Evolutionary conservation across 2,113 vertebrate genomes (phyloP).

Genomic region (Epinephelus fuscoguttatus): DNA sequence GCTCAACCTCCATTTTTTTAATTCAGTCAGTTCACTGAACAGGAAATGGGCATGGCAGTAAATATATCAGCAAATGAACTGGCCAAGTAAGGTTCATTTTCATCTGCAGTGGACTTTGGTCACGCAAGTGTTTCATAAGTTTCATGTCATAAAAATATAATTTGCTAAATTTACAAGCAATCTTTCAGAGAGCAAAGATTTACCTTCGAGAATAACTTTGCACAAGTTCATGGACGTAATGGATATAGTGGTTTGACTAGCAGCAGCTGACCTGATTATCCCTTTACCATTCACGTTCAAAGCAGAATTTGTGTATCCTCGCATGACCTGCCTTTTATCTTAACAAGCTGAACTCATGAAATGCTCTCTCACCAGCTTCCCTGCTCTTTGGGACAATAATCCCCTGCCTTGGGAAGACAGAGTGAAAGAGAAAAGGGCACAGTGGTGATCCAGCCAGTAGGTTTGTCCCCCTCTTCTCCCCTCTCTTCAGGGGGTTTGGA

Average conservation of each 20-base stretch:
- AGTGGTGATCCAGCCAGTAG: conserved; percentile 68
- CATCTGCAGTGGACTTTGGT: neutral
- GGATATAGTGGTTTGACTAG: conserved; percentile 17
- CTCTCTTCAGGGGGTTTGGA: conserved; percentile 63
- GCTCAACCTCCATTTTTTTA: conserved; percentile 36
- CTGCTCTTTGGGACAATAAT: conserved; percentile 68
- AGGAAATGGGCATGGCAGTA: conserved; percentile 37
- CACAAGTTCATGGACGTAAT: conserved; percentile 14
- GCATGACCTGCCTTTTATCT: conserved; percentile 71
- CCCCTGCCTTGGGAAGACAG: conserved; percentile 72
- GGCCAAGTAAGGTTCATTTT: neutral
- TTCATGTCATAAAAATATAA: conserved; percentile 32
- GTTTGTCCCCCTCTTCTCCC: conserved; percentile 66
- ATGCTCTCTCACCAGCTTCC: conserved; percentile 43
- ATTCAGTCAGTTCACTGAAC: conserved; percentile 51
- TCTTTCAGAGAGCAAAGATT: neutral
- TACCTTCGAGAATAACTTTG: conserved; percentile 5
- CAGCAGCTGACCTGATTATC: conserved; percentile 61
- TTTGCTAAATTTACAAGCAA: conserved; percentile 1
- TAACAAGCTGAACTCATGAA: conserved; percentile 72
- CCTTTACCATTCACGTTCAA: conserved; percentile 35
- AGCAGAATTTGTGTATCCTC: conserved; percentile 55
- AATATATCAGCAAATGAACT: conserved; percentile 24
- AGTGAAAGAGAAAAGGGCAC: conserved; percentile 67
- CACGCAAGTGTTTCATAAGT: conserved; percentile 46